These are phyloP conservation scores for Peromyscus eremicus DNA, from an alignment of 2,797 vertebrate genomes.

Conservation along the genomic window DNA sequence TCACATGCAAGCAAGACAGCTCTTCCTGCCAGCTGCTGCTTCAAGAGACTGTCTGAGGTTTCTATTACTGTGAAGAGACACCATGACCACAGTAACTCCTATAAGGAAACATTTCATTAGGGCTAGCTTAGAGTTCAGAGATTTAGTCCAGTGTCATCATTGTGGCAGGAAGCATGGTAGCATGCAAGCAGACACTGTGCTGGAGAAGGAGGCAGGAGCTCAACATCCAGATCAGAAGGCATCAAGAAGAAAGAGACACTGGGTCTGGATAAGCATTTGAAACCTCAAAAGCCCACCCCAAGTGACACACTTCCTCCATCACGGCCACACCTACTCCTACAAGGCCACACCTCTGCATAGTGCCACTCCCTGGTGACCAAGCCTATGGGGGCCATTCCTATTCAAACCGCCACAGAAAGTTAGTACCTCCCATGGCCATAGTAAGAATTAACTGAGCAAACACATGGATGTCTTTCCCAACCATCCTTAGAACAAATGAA, in stretches of 20 bases:
- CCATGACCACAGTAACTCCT: not conserved
- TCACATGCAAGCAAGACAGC: not conserved
- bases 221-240: not conserved
- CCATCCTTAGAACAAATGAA: not conserved
- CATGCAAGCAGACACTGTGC: not conserved
- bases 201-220: not conserved
- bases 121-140: not conserved
- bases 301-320: not conserved
- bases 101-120: not conserved
- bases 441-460: not conserved
- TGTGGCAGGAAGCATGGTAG: not conserved
- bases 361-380: not conserved
- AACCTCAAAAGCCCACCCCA: not conserved
- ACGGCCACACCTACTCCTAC: not conserved
- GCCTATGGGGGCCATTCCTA: not conserved
- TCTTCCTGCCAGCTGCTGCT: not conserved
- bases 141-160: not conserved
- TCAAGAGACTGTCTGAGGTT: too few species aligned
- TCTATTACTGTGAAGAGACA: not conserved
- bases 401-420: not conserved
- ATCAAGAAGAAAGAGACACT: not conserved
- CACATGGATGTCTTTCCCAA: not conserved
- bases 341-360: not conserved
- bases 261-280: not conserved
- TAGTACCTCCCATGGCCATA: not conserved